Base-by-base conservation (phyloP, 2,113 vertebrate species). In the Mormyrus iriodes region DNA sequence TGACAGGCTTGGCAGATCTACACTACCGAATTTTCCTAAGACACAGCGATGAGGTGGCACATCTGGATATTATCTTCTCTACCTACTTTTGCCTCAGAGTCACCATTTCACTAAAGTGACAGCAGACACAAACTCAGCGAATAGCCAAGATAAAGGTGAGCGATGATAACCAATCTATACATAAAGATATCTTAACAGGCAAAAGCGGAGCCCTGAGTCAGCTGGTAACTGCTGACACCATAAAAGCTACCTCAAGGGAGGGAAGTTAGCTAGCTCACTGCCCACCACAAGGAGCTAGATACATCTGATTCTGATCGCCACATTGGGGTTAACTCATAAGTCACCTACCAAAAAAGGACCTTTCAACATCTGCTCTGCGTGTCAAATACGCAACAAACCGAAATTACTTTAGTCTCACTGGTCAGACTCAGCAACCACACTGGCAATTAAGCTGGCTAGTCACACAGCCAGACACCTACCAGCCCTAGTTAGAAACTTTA, bases 41-140 rank as follows among this genome's bases (percentile, higher is more conserved):
- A 55, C 73, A 58, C 12, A 35, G 3, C 44, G 94, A 89, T 94
- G 93, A 95, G 91, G 93, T 94, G 95, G 93, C 94, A 95, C 94
- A 93, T 95, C 92, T 94, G 93, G 89, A 82, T 65, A 55, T 65
- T 90, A 46, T 27, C 44, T n/a, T 27, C 76, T 87, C 73, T 42
- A 88, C 15, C n/a, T 51, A 76, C 79, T 58, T 69, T 87, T 82
- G 86, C 90, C 87, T 69, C 10, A 73, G 19, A 10, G 12, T 31
- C 46, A 86, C 8, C 84, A 15, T 86, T 86, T 53, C 49, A 48
- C 6, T 15, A 86, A 86, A 84, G 42, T 42, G 35, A 46, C 17
- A 84, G 82, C 82, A 84, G 39, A 83, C 42, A 15, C 5, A 3
- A 44, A 83, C 31, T 76, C 13, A 35, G 35, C 73, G 7, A 42